Base-by-base conservation (phyloP, 2,888 invertebrate genomes). In the Bhutanitis thaidina region DNA sequence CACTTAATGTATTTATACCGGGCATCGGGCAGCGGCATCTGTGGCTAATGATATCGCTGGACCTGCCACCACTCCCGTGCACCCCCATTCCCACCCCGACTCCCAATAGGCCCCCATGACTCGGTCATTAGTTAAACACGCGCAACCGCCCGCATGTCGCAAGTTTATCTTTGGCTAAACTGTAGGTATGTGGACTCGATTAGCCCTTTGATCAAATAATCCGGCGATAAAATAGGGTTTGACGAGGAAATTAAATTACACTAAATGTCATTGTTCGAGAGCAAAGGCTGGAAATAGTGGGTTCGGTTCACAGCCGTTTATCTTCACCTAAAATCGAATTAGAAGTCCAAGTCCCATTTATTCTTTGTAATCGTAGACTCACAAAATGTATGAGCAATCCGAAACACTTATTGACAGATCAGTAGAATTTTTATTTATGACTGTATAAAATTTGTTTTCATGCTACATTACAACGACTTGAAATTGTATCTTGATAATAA, bases 61-160 rank as follows among this genome's bases (percentile, higher is more conserved):
- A 80, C 84, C 34, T 34, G 34, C 34, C 65, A 61, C 64, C 67
- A 55, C 60, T 46, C 46, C 52, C 52, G 36, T 53, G 52, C 53
- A 12, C 55, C 54, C 57, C 61, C 57, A 56, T 49, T 54, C 58
- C 40, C 55, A 53, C 43, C 55, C 43, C 55, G 55, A 35, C 16
- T 48, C 37, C 52, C 59, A 41, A 41, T 59, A 55, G 52, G 60
- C 83, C 87, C 83, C 81, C 81, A 82, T 81, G 77, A 77, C 75
- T 81, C 81, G 86, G 86, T 88, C 88, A 89, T 90, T 90, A 90
- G 88, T 88, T 90, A 89, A 90, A 86, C 88, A 89, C 88, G 88
- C 89, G 84, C 80, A 80, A 78, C 67, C 76, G 80, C 88, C 88
- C 88, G 88, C 88, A 88, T 88, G 86, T 87, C 86, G 85, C 84